Evolutionary conservation across 2,113 vertebrate genomes (phyloP).

Genomic region (Empidonax traillii): DNA sequence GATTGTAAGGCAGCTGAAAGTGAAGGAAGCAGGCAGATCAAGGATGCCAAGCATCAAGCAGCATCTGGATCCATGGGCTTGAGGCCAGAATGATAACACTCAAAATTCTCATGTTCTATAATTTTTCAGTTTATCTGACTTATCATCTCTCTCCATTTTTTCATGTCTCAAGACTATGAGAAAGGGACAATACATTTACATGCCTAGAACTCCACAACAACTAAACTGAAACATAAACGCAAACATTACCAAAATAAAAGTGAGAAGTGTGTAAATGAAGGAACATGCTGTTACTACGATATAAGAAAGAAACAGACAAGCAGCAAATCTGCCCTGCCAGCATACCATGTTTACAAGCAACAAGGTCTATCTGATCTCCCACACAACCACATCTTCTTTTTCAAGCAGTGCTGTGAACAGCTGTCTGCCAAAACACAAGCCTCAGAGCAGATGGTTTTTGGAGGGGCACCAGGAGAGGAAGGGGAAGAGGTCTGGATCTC

Average conservation of each 20-base stretch:
- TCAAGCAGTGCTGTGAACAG: background rate
- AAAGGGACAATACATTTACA: background rate
- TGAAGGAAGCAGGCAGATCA: background rate
- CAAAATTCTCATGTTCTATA: background rate
- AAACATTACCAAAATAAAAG: background rate
- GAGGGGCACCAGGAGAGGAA: constrained; percentile 16
- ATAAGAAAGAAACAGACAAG: background rate
- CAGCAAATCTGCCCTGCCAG: background rate
- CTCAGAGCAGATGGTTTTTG: background rate
- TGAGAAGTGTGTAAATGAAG: background rate
- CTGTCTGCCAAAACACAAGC: background rate
- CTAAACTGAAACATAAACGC: background rate
- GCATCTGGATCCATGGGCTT: background rate
- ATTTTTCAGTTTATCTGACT: background rate
- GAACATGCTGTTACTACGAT: background rate
- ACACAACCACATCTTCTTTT: constrained; percentile 29
- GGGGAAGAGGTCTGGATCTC: background rate
- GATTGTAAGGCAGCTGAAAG: background rate
- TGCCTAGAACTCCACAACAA: background rate
- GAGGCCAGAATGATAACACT: background rate
- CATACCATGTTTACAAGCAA: background rate
- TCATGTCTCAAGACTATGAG: background rate
- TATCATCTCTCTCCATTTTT: background rate
- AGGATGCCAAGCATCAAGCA: background rate
- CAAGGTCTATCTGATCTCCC: background rate